Evolutionary conservation across 2,888 invertebrate species (phyloP).

Genomic region (Trypoxylon attenuatum): DNA sequence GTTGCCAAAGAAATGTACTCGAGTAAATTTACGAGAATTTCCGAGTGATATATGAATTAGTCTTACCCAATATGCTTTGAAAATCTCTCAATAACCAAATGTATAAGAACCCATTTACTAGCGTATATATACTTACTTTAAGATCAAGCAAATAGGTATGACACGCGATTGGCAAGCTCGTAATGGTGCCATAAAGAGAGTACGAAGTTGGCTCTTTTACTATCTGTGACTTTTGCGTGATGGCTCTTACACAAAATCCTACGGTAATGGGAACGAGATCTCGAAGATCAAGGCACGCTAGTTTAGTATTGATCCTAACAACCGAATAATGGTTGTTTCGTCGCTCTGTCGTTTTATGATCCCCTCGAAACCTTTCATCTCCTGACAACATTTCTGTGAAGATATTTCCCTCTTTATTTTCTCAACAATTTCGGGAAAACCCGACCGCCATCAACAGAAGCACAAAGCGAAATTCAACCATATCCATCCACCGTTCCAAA

Average conservation of each 20-base stretch:
- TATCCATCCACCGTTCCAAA: too few relatives aligned
- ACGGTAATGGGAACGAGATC: slow-evolving; percentile 50
- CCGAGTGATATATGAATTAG: too few relatives aligned
- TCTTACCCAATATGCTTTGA: too few relatives aligned
- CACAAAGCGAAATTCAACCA: too few relatives aligned
- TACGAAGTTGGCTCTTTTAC: slow-evolving; percentile 33
- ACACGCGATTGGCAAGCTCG: slow-evolving; percentile 16
- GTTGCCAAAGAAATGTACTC: too few relatives aligned
- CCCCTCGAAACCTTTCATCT: slow-evolving; percentile 6
- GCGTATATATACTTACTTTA: slow-evolving; percentile 17
- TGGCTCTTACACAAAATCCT: slow-evolving; percentile 50
- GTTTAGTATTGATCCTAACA: slow-evolving; percentile 48
- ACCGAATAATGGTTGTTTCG: slow-evolving; percentile 44
- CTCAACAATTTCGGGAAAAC: too few relatives aligned
- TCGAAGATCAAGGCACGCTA: slow-evolving; percentile 33
- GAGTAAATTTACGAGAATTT: too few relatives aligned
- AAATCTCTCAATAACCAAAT: too few relatives aligned
- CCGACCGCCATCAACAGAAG: too few relatives aligned
- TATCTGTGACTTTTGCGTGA: slow-evolving; percentile 47
- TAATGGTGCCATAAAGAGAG: slow-evolving; percentile 23
- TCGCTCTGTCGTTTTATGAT: slow-evolving; percentile 34
- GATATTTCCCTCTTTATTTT: too few relatives aligned
- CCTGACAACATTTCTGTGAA: too few relatives aligned
- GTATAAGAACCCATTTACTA: not conserved
- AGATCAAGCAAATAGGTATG: not conserved